Evolutionary conservation across 1,140 invertebrate genomes (phyloP).

Genomic region (Drosophila bipectinata): DNA sequence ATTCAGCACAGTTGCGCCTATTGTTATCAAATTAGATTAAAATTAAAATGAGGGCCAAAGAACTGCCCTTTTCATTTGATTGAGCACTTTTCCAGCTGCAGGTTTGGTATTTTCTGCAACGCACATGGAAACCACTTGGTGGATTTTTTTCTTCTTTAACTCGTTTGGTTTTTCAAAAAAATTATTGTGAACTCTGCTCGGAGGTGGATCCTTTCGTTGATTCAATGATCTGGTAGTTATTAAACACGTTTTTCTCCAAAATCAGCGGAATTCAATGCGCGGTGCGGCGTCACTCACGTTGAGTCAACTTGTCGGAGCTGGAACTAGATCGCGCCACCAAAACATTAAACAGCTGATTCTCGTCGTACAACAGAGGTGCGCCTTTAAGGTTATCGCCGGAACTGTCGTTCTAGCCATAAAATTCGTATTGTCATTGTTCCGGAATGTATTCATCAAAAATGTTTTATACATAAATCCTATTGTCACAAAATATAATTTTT

Average conservation of each 20-base stretch:
- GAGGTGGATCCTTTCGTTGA: neutral
- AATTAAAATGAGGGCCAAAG: slow-evolving; percentile 12
- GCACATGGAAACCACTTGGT: neutral
- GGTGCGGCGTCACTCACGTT: slow-evolving; percentile 28
- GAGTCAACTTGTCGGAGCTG: slow-evolving; percentile 8
- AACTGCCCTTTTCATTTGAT: slow-evolving; percentile 34
- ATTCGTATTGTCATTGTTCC: no score
- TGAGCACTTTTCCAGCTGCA: slow-evolving; percentile 30
- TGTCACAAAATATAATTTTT: no score
- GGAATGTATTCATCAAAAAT: no score
- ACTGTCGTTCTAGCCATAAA: neutral
- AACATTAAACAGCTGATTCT: slow-evolving; percentile 61
- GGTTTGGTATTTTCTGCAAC: slow-evolving; percentile 24
- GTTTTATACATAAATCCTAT: no score
- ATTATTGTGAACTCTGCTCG: neutral
- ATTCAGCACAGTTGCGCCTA: slow-evolving; percentile 27
- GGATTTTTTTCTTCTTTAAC: neutral
- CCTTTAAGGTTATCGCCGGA: neutral
- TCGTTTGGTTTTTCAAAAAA: neutral
- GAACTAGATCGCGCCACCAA: slow-evolving; percentile 33
- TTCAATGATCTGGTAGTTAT: slow-evolving; percentile 13
- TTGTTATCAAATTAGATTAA: slow-evolving; percentile 75
- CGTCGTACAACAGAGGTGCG: neutral
- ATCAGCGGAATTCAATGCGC: slow-evolving; percentile 7
- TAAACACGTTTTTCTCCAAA: slow-evolving; percentile 61